phyloP scores from a whole-genome alignment of 2,113 vertebrate genomes.

The Dromaius novaehollandiae region DNA sequence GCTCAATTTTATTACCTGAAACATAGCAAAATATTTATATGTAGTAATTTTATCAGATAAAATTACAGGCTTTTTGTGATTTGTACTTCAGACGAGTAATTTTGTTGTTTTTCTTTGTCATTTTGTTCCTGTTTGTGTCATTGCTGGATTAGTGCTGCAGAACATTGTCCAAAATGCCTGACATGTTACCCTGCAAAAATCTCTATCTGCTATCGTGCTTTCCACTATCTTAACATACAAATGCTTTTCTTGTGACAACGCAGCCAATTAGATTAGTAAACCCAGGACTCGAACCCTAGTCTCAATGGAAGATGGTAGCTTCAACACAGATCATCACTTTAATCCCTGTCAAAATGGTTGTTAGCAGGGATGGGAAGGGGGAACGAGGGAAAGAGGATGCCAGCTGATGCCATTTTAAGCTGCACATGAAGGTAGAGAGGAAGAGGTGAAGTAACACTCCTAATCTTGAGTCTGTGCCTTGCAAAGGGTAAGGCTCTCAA shows the following conservation, averaged over 20 bases:
- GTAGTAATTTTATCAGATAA: background rate
- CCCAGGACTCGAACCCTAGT: background rate
- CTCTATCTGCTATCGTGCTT: fast-evolving
- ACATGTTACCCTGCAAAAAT: background rate
- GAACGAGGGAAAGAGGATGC: background rate
- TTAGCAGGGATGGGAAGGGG: background rate
- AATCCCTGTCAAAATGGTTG: background rate
- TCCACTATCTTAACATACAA: background rate
- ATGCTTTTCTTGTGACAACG: background rate
- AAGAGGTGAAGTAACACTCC: background rate
- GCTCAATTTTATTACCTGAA: background rate
- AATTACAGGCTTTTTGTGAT: background rate
- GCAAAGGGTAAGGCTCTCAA: background rate
- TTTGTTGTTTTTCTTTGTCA: background rate
- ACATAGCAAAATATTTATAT: background rate
- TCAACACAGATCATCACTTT: background rate
- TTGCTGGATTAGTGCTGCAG: background rate
- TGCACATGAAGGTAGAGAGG: background rate
- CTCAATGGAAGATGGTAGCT: background rate
- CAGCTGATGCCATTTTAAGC: background rate
- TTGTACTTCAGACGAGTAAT: background rate
- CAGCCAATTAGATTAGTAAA: background rate
- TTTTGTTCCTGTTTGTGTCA: background rate
- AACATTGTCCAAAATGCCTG: background rate
- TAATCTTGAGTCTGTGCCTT: background rate